Base-by-base conservation (phyloP, 30 jellyfish, hydroid and myxozoan genomes). In the Chrysaora quinquecirrha region DNA sequence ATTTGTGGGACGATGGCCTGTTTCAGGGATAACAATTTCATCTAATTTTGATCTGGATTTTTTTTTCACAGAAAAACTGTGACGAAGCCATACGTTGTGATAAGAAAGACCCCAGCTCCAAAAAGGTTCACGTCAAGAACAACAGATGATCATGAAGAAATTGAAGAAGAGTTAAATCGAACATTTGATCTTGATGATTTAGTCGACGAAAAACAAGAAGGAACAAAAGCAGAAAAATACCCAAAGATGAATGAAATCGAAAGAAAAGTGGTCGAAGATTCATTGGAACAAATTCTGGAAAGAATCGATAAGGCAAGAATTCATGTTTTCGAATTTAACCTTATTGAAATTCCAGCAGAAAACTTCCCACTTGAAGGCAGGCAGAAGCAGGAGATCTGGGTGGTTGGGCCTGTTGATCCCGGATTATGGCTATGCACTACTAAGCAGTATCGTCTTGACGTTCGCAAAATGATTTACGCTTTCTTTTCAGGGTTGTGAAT, bases 231-330 rank as follows among this genome's bases (percentile, higher is more conserved):
- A 19, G 24, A 50, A 35, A 70, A 33, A 46, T 33, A 61, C 29
- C 92, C 92, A 1, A 61, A 49, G 64, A 82, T 82, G 85, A 82
- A 82, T 32, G 92, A 22, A 10, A 46, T 82, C n/a, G 92, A 82
- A 60, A 49, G 65, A n/a, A 23, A 78, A 1, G 78, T 82, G 0
- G 80, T 82, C 1, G 92, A 68, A 82, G 85, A 82, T n/a, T 68
- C 92, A 25, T 33, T 82, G 48, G 73, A 67, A 28, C 63, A 52
- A 30, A 49, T 82, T 67, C 48, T 82, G n/a, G 73, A 56, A 23
- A 71, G 85, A 34, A 35, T 82, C 28, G 66, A 66, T 30, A 16
- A 80, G 60, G 90, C 67, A 61, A 14, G 82, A 43, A 6, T 43
- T 43, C n/a, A n/a, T n/a, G n/a, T n/a, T n/a, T n/a, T n/a, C n/a